phyloP scores from a whole-genome alignment of 2,113 vertebrate species.

The Bucco capensis region DNA sequence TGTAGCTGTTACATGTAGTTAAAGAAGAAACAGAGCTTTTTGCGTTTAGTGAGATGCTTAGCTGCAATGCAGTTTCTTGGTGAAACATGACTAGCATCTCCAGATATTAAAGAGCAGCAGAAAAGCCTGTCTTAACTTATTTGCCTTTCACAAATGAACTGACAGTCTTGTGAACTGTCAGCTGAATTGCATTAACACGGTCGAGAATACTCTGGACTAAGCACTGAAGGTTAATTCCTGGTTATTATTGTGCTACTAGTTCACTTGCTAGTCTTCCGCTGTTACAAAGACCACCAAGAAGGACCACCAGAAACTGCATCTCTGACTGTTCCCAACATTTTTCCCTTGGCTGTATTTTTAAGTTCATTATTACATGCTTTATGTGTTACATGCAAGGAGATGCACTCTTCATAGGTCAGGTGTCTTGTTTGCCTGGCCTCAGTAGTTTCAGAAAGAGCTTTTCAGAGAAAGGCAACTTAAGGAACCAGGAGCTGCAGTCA shows the following conservation, averaged over 20 bases:
- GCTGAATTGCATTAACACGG: background rate
- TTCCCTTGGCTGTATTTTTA: background rate
- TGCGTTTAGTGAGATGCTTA: background rate
- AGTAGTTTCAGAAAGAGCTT: background rate
- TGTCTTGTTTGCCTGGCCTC: background rate
- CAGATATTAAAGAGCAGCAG: background rate
- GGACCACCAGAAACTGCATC: background rate
- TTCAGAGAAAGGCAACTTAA: background rate
- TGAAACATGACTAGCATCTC: background rate
- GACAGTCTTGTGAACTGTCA: background rate
- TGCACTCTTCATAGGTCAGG: background rate
- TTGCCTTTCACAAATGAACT: background rate
- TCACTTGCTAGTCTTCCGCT: background rate
- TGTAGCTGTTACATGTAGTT: background rate
- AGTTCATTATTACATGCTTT: background rate
- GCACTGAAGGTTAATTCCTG: background rate
- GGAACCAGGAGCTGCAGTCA: background rate
- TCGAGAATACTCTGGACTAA: background rate
- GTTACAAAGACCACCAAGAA: background rate
- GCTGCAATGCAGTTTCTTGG: fast-evolving
- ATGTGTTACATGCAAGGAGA: background rate
- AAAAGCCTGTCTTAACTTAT: background rate
- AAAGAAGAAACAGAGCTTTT: background rate
- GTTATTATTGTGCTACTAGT: background rate
- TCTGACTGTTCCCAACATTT: background rate